Evolutionary conservation across 2,113 vertebrate genomes (phyloP).

Genomic region (Nothocercus julius): DNA sequence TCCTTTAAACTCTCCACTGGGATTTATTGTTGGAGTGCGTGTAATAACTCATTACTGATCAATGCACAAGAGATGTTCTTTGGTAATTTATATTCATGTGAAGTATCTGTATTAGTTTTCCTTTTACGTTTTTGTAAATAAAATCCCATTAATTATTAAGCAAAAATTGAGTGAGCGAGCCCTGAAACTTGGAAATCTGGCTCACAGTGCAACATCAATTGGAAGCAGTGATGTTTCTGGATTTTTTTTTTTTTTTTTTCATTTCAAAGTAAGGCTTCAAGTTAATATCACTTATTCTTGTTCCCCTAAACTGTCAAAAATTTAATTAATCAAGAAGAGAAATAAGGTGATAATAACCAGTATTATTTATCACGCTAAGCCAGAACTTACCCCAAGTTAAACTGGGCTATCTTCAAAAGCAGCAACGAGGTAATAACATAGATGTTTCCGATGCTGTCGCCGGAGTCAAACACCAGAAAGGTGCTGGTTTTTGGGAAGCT

Average conservation of each 20-base stretch:
- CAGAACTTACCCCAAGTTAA: not conserved
- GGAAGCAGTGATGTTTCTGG: constrained; percentile 4
- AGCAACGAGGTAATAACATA: not conserved
- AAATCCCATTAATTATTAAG: constrained; percentile 42
- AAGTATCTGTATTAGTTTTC: not conserved
- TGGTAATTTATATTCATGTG: constrained; percentile 39
- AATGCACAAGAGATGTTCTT: constrained; percentile 11
- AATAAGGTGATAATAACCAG: not conserved
- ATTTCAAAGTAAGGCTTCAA: not conserved
- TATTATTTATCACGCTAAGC: not conserved
- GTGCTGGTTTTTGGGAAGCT: not conserved
- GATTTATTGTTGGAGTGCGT: constrained; percentile 47
- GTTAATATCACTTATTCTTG: not conserved
- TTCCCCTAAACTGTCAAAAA: not conserved
- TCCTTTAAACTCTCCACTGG: constrained; percentile 40
- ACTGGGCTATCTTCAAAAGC: not conserved
- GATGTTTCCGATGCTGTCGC: not conserved
- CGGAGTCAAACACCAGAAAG: not conserved
- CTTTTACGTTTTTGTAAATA: constrained; percentile 56
- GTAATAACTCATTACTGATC: constrained; percentile 62
- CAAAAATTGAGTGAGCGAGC: constrained; percentile 31
- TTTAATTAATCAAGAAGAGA: not conserved
- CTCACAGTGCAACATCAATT: not conserved
- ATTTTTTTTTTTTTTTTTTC: not conserved
- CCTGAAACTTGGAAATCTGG: not conserved